These are phyloP conservation scores for Neodiprion lecontei DNA, from an alignment of 1,140 invertebrate species.

Conservation along the genomic window DNA sequence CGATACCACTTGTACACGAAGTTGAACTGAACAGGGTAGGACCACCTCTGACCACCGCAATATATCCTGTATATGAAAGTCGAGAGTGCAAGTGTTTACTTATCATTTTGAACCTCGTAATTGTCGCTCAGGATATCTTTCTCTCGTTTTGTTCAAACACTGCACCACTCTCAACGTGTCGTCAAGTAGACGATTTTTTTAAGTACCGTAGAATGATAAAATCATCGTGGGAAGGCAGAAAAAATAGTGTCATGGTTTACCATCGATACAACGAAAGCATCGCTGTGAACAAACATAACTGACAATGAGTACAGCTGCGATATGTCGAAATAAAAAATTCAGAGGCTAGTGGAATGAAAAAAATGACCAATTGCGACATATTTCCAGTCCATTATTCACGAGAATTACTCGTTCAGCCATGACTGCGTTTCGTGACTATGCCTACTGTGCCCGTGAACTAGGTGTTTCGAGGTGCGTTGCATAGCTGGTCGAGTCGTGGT, in stretches of 20 bases:
- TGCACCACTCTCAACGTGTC: not conserved
- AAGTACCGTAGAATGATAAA: not conserved
- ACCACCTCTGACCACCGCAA: not conserved
- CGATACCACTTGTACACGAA: not conserved
- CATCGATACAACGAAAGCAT: not conserved
- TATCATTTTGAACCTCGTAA: not conserved
- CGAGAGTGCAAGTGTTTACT: constrained; percentile 1
- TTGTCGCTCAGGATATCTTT: not conserved
- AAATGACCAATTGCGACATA: too few relatives aligned
- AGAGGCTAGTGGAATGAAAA: too few relatives aligned
- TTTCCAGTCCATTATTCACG: not conserved
- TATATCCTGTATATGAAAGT: not conserved
- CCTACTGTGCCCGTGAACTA: not conserved
- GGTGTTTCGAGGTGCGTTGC: too few relatives aligned
- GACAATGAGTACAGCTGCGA: not conserved
- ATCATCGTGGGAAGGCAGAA: not conserved
- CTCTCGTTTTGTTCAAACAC: not conserved
- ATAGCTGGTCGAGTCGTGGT: not conserved
- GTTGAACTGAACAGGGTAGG: too few relatives aligned
- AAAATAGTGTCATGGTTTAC: not conserved
- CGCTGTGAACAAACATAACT: not conserved
- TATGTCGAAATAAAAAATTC: too few relatives aligned
- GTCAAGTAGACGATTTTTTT: not conserved
- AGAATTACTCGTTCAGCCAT: not conserved
- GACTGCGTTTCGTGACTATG: constrained; percentile 3